Percentiles rank a stretch among this genome's conserved stretches.
Evolutionary conservation across 2,113 vertebrate species (phyloP).

Genomic region (Pituophis catenifer): DNA sequence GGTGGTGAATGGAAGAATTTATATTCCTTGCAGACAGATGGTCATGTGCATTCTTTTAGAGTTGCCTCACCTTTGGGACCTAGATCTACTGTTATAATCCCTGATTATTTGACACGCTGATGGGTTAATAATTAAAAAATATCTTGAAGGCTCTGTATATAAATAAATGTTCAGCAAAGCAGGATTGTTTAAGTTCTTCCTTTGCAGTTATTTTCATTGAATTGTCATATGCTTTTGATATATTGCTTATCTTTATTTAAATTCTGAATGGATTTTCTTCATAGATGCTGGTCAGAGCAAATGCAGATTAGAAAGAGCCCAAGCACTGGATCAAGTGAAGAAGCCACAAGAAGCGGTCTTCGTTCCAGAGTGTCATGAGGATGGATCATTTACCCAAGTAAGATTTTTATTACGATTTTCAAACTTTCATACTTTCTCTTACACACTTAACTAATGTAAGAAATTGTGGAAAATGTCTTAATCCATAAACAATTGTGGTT

Average conservation of each 20-base stretch:
- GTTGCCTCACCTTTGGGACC: too few species aligned
- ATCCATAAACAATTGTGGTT: background rate
- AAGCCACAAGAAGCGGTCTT: conserved; percentile 94
- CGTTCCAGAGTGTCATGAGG: conserved; percentile 92
- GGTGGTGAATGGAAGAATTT: too few species aligned
- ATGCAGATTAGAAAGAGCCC: conserved; percentile 86
- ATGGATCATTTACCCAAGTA: conserved; percentile 95
- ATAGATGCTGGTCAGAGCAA: conserved; percentile 91
- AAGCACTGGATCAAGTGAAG: conserved; percentile 88
- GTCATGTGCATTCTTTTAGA: too few species aligned
- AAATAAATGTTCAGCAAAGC: background rate
- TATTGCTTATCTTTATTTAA: background rate
- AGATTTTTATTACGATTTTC: conserved; percentile 3
- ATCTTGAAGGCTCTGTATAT: background rate
- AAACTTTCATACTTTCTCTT: background rate
- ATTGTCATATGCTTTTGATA: background rate
- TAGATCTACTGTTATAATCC: background rate
- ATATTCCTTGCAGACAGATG: too few species aligned
- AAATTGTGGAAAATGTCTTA: background rate
- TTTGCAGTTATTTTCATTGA: accelerated
- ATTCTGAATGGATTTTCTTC: conserved; percentile 23
- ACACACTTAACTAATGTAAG: background rate
- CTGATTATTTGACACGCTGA: background rate
- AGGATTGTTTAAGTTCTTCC: background rate
- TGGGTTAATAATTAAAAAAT: background rate